Conservation (phyloP, 2,797 vertebrate species). For the Premnoplex brunnescens region DNA sequence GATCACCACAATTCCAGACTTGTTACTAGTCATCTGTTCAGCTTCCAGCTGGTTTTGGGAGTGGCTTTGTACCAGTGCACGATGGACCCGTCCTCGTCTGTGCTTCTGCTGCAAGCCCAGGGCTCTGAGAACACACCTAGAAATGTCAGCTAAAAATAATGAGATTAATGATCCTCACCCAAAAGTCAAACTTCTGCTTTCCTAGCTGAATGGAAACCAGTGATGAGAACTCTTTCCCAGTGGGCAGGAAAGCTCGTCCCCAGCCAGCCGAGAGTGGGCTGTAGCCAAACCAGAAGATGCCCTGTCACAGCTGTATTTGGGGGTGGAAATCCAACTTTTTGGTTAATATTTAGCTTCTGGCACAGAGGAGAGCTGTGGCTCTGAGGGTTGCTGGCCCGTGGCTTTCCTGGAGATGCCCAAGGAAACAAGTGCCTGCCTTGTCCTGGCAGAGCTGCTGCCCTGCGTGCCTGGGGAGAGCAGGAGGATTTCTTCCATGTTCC, state of each 20-base stretch:
- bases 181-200: background rate
- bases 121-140: background rate
- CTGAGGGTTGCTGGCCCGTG: background rate
- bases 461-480: background rate
- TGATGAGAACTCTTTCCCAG: background rate
- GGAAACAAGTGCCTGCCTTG: background rate
- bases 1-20: no score
- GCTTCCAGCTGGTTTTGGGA: background rate
- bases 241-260: background rate
- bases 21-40: background rate
- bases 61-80: accelerated
- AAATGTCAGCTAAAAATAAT: background rate
- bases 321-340: background rate
- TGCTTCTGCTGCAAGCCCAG: background rate
- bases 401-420: background rate
- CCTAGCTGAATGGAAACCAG: background rate
- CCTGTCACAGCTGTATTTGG: background rate
- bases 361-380: background rate
- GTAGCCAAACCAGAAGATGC: background rate
- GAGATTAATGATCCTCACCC: background rate
- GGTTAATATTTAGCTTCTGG: background rate
- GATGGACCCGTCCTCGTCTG: background rate
- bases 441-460: background rate
- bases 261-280: background rate
- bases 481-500: background rate